phyloP scores from a whole-genome alignment of 1,140 invertebrate genomes.

The Ephestia elutella region DNA sequence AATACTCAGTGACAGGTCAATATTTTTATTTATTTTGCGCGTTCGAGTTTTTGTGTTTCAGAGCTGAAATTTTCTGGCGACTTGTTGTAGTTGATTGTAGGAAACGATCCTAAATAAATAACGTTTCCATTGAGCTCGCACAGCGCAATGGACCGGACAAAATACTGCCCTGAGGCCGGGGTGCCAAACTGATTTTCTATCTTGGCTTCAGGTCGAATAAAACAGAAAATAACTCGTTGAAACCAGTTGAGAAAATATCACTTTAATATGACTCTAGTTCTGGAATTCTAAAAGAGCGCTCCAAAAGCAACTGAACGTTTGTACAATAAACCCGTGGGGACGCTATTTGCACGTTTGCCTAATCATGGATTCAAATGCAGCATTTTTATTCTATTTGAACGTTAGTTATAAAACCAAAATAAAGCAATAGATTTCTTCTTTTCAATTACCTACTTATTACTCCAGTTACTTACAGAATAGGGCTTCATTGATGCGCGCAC shows the following conservation, averaged over 20 bases:
- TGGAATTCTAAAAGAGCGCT: not conserved
- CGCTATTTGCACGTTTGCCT: not conserved
- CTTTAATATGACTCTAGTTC: not conserved
- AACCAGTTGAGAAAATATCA: not conserved
- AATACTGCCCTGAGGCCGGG: slow-evolving; percentile 11
- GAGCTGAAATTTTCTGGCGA: slow-evolving; percentile 8
- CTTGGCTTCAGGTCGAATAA: slow-evolving; percentile 6
- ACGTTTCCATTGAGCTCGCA: slow-evolving; percentile 16
- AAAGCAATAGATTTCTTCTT: no score
- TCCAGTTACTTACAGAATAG: no score
- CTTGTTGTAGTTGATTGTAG: slow-evolving; percentile 14
- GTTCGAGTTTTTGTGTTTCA: not conserved
- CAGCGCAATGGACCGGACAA: slow-evolving; percentile 17
- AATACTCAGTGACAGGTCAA: not conserved
- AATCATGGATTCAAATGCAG: not conserved
- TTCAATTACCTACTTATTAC: no score
- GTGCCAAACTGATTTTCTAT: slow-evolving; percentile 17
- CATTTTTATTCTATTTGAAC: not conserved
- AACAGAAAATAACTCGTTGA: not conserved
- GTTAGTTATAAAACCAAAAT: not conserved
- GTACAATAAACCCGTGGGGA: not conserved
- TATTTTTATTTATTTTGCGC: not conserved
- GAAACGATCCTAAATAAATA: slow-evolving; percentile 35
- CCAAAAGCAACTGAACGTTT: not conserved
- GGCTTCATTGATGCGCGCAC: no score